Base-by-base conservation (phyloP, 2,888 invertebrate species). In the Pegoplata infirma region DNA sequence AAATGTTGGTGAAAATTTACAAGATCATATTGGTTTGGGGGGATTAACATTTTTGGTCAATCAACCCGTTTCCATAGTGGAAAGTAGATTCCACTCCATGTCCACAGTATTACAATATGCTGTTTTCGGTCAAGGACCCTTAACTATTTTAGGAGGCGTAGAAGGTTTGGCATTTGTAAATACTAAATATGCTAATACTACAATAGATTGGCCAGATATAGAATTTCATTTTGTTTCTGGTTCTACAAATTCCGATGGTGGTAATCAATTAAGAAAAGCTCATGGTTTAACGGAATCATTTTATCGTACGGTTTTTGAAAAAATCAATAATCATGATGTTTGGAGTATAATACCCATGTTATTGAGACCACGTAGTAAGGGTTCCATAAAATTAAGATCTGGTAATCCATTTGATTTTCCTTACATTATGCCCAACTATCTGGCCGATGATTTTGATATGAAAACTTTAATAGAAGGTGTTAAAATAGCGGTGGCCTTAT, bases 91-190 rank as follows among this genome's bases (percentile, higher is more conserved):
- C 3, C 95, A 96, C 85, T 94, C 94, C 16, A 92, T 94, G 40
- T 93, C 93, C n/a, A 93, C 95, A 0, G 92, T 96, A 14, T 91
- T 96, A 91, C 94, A 95, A 82, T 97, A 97, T 85, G 96, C 96
- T 0, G 92, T 96, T 14, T 91, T 96, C 73, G 96, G 96, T 0
- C 93, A 94, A 82, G 96, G 96, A 0, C 96, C 96, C 0, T 88
- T 97, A 28, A 97, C 97, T 0, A 94, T 97, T 2, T 91, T 96
- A 87, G 97, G 97, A 0, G 97, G 96, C 0, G 96, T 97, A 0
- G 97, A 97, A 90, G 95, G 95, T 0, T 88, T 97, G n/a, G 97
- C 94, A 0, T 97, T 96, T 87, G 94, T 97, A 14, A 96, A 96
- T 81, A 97, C 97, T 0, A 96, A 95, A 86, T 96, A 94, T 84